Evolutionary conservation across 2,113 vertebrate genomes (phyloP).

Genomic region (Irena cyanogastra): DNA sequence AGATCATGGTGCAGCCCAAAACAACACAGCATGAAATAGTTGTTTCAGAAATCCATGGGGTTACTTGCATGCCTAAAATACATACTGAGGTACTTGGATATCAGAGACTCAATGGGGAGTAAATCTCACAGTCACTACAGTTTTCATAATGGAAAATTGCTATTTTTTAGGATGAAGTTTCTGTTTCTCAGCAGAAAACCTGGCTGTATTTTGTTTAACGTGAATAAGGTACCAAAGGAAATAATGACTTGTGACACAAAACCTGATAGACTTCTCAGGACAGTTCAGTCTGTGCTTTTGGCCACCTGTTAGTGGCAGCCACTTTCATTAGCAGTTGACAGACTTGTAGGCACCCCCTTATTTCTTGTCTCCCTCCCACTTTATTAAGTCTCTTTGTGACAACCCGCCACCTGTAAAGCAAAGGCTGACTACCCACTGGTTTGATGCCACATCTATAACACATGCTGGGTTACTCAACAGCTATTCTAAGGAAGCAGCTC

Average conservation of each 20-base stretch:
- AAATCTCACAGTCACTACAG: background rate
- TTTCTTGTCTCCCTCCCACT: background rate
- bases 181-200: background rate
- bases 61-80: background rate
- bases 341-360: background rate
- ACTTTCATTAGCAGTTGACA: background rate
- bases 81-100: background rate
- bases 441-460: background rate
- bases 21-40: background rate
- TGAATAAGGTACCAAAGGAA: background rate
- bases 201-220: background rate
- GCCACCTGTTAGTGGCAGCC: background rate
- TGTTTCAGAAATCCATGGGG: background rate
- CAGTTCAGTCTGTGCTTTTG: background rate
- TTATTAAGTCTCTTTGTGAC: background rate
- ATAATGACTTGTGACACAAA: background rate
- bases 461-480: background rate
- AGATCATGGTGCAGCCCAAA: background rate
- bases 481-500: background rate
- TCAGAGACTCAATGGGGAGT: background rate
- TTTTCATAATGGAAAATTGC: background rate
- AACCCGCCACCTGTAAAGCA: background rate
- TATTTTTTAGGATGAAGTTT: background rate
- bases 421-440: background rate
- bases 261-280: background rate